These are phyloP conservation scores for Tyrophagus putrescentiae DNA, from an alignment of 1,140 invertebrate genomes.

Conservation along the genomic window DNA sequence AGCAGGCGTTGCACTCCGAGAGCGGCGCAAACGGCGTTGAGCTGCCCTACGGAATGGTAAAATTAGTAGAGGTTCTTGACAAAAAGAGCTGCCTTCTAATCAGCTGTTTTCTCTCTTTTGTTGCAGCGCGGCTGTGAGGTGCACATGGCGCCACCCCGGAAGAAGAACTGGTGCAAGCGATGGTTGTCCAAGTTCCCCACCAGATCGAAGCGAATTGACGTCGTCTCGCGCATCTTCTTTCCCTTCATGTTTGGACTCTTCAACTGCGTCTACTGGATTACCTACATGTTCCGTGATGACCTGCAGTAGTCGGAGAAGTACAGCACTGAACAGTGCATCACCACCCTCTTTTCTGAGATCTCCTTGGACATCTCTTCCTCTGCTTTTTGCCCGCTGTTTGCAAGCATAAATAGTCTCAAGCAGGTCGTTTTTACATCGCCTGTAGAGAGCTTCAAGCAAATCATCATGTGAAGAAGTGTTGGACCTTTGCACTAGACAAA, in stretches of 20 bases:
- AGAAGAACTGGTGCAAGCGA: constrained; percentile 66
- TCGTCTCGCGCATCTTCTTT: constrained; percentile 82
- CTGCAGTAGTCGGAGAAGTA: constrained; percentile 40
- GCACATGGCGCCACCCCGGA: constrained; percentile 11
- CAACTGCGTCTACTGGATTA: constrained; percentile 88
- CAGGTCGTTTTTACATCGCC: too few species aligned
- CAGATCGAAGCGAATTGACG: constrained; percentile 82
- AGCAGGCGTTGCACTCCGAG: background rate
- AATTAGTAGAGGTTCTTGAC: background rate
- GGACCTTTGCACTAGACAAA: too few species aligned
- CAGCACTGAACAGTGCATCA: too few species aligned
- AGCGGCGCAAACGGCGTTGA: background rate
- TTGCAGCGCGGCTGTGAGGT: constrained; percentile 22
- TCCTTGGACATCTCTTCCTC: too few species aligned
- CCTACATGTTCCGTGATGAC: constrained; percentile 67
- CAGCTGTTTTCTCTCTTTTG: background rate
- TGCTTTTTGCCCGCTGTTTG: too few species aligned
- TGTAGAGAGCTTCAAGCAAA: too few species aligned
- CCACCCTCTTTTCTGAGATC: too few species aligned
- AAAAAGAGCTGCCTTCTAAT: background rate
- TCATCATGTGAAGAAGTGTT: too few species aligned
- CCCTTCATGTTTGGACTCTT: constrained; percentile 84
- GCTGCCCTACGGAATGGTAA: constrained; percentile 7
- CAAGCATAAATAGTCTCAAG: too few species aligned
- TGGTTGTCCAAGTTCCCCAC: constrained; percentile 87